Evolutionary conservation across 2,113 vertebrate species (phyloP), one percentile per base, ranked within the genome.

Genomic region (Epinephelus lanceolatus): DNA sequence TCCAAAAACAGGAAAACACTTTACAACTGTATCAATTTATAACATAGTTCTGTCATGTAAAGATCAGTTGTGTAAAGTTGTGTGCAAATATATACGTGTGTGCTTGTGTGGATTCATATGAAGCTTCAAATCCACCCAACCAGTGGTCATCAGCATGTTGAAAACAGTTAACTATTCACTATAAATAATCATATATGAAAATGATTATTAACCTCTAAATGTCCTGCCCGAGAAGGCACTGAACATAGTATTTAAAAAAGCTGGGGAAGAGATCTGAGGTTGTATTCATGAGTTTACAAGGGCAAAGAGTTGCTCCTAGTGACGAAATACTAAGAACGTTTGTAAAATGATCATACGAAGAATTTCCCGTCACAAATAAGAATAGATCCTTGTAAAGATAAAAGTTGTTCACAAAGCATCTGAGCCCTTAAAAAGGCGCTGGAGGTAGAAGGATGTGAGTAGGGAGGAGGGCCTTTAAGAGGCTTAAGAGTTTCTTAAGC

Each of bases 331-430:
- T 45, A 11, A 45, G 42, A 45, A 45, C 8, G 27, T 27, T 27
- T 25, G 25, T 25, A 25, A 25, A 25, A 2, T 25, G 25, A 25
- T 25, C 25, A 25, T 25, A 25, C 25, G 25, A 25, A 45, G 42
- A 45, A 45, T 45, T 45, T 12, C 42, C 33, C 42, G 1, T 45
- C 9, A 45, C 8, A 0, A 12, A 11, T 12, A 45, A 45, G 42
- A 45, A 0, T 12, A 11, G 2, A 12, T 45, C 42, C 0, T 45
- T 2, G 5, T 0, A 37, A 37, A 37, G 33, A 37, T 37, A 0
- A 37, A 37, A 37, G 33, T 37, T 6, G 33, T 33, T 37, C 33
- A 37, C 33, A 37, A 37, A 37, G 33, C 33, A 37, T 37, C 33
- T 37, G 1, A 37, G 33, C 33, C 33, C 33, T 37, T 33, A 5